Conservation (phyloP, 2,797 vertebrate genomes). For the Mormyrops boulengeri region DNA sequence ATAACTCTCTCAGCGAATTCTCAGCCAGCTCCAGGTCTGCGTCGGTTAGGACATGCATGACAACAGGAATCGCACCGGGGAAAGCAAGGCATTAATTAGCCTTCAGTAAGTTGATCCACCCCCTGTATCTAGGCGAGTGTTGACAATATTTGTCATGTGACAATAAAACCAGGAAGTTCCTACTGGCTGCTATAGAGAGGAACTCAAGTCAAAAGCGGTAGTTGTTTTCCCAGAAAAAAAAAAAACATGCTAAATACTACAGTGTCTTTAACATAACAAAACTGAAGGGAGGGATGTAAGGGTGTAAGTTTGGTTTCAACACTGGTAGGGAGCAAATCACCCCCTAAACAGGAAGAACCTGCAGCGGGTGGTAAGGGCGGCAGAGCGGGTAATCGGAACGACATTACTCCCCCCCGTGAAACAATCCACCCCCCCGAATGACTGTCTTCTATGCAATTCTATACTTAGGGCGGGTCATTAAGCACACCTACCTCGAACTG, state of each 20-base stretch:
- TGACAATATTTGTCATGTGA: neutral
- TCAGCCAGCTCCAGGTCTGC: constrained; percentile 23
- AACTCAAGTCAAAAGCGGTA: neutral
- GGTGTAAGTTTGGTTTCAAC: neutral
- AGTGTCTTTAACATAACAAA: neutral
- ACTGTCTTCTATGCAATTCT: no score
- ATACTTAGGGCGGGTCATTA: no score
- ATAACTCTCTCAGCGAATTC: constrained; percentile 13
- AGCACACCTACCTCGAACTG: no score
- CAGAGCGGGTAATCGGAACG: no score
- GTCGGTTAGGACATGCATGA: constrained; percentile 18
- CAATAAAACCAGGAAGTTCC: neutral
- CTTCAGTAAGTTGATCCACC: neutral
- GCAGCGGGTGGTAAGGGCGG: no score
- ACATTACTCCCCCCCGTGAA: no score
- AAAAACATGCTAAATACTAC: neutral
- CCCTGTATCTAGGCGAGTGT: neutral
- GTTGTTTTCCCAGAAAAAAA: neutral
- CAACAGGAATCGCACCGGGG: neutral
- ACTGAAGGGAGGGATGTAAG: neutral
- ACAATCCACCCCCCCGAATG: no score
- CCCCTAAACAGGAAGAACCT: no score
- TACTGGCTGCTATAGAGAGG: neutral
- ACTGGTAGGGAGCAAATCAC: neutral
- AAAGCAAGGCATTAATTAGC: neutral